Conservation (phyloP, 1,140 invertebrate genomes). For the Drosophila melanica region DNA sequence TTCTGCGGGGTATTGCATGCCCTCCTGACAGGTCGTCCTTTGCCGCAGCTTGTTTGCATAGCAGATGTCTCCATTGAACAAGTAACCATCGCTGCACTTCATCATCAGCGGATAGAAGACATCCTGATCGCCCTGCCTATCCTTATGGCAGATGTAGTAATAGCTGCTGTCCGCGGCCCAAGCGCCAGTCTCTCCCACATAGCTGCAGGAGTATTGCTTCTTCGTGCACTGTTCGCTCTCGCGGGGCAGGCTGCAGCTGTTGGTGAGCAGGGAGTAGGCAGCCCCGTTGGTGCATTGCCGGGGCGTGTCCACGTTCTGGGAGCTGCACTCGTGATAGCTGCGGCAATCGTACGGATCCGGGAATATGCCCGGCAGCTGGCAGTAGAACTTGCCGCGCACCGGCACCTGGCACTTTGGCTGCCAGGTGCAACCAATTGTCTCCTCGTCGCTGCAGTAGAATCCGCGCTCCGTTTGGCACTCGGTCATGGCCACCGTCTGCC, state of each 20-base stretch:
- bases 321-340: conserved; percentile 78
- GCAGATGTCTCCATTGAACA: conserved; percentile 58
- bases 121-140: background rate
- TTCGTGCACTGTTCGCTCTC: conserved; percentile 50
- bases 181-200: conserved; percentile 56
- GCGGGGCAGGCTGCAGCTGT: conserved; percentile 54
- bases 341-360: conserved; percentile 83
- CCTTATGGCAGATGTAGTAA: conserved; percentile 76
- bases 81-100: conserved; percentile 59
- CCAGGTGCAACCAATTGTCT: conserved; percentile 62
- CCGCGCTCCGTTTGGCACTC: conserved; percentile 53
- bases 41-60: background rate
- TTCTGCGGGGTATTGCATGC: background rate
- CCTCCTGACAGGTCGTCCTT: conserved; percentile 6
- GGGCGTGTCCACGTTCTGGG: conserved; percentile 49
- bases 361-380: conserved; percentile 69
- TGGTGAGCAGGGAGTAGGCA: conserved; percentile 55
- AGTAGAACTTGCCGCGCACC: conserved; percentile 65
- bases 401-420: conserved; percentile 55
- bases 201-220: conserved; percentile 63
- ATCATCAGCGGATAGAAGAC: conserved; percentile 69
- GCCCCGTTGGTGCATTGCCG: conserved; percentile 58
- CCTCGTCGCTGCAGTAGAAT: conserved; percentile 75
- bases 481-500: conserved; percentile 60
- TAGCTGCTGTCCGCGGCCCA: conserved; percentile 67